A percentile compares a stretch with the other conserved stretches of the same genome.
Evolutionary conservation across 1,140 invertebrate genomes (phyloP).

Genomic region (Onthophagus taurus): DNA sequence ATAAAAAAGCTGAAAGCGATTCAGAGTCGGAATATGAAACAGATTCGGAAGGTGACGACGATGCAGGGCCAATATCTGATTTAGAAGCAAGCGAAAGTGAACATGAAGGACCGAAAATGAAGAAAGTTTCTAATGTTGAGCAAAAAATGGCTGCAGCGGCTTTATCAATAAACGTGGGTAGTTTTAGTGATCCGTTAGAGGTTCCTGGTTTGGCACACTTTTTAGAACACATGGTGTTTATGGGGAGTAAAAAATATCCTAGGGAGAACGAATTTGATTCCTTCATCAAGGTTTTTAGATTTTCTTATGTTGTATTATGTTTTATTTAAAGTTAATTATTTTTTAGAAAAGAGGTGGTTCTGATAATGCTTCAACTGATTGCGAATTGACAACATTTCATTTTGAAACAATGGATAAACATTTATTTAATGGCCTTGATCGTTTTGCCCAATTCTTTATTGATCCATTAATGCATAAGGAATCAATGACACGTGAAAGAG

Average conservation of each 20-base stretch:
- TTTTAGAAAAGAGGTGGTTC: constrained; percentile 63
- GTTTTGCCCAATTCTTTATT: constrained; percentile 87
- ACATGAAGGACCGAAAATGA: constrained; percentile 9
- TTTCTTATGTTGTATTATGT: background rate
- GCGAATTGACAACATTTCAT: constrained; percentile 77
- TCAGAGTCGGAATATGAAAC: constrained; percentile 21
- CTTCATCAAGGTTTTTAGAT: constrained; percentile 48
- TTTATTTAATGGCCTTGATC: constrained; percentile 64
- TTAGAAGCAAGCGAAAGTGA: constrained; percentile 1
- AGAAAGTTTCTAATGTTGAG: constrained; percentile 6
- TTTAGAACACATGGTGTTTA: constrained; percentile 93
- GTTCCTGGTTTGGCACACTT: constrained; percentile 89
- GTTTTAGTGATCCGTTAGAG: constrained; percentile 60
- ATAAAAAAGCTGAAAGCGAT: constrained; percentile 27
- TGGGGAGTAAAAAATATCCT: constrained; percentile 82
- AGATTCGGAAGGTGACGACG: constrained; percentile 25
- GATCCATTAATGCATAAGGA: constrained; percentile 77
- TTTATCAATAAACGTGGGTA: constrained; percentile 59
- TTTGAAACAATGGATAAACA: constrained; percentile 77
- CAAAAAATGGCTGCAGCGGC: constrained; percentile 51
- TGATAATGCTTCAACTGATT: constrained; percentile 75
- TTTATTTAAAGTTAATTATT: constrained; percentile 13
- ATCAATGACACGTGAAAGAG: constrained; percentile 81
- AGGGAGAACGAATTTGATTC: constrained; percentile 79
- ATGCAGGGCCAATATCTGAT: constrained; percentile 10